Percentiles rank a stretch among this genome's conserved stretches.
Evolutionary conservation across 2,113 vertebrate genomes (phyloP).

Genomic region (Pseudopodoces humilis): DNA sequence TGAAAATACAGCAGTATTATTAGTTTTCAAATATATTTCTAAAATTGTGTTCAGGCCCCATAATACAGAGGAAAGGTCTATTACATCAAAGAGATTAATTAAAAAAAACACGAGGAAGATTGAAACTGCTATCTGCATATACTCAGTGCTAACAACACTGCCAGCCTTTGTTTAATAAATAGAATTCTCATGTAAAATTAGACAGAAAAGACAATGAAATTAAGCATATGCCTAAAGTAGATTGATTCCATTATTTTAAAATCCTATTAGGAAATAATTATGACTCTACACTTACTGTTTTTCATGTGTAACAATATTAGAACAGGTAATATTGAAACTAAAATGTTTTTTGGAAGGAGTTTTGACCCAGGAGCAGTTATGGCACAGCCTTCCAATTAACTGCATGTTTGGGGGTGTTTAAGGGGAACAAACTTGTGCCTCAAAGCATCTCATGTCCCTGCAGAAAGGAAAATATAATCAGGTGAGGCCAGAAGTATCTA

Average conservation of each 20-base stretch:
- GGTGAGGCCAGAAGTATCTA: neutral
- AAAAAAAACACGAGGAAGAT: neutral
- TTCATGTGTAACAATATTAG: neutral
- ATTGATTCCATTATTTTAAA: neutral
- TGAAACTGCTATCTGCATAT: neutral
- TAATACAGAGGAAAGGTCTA: neutral
- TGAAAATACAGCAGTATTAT: neutral
- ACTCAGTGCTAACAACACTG: neutral
- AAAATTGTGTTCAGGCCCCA: neutral
- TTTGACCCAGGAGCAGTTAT: neutral
- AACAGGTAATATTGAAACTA: neutral
- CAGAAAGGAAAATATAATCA: neutral
- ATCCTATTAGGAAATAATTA: conserved; percentile 32
- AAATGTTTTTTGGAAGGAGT: neutral
- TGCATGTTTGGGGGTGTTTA: neutral
- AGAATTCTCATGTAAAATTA: conserved; percentile 11
- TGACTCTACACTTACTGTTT: neutral
- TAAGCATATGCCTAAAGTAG: neutral
- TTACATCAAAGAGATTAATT: neutral
- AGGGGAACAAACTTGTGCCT: neutral
- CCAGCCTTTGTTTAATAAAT: conserved; percentile 4
- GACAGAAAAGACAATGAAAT: neutral
- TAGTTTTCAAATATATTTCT: neutral
- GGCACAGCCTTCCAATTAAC: neutral
- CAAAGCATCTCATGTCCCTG: neutral